These are phyloP conservation scores for Phrynocephalus vlangalii DNA, from an alignment of 2,797 vertebrate genomes.

Conservation along the genomic window DNA sequence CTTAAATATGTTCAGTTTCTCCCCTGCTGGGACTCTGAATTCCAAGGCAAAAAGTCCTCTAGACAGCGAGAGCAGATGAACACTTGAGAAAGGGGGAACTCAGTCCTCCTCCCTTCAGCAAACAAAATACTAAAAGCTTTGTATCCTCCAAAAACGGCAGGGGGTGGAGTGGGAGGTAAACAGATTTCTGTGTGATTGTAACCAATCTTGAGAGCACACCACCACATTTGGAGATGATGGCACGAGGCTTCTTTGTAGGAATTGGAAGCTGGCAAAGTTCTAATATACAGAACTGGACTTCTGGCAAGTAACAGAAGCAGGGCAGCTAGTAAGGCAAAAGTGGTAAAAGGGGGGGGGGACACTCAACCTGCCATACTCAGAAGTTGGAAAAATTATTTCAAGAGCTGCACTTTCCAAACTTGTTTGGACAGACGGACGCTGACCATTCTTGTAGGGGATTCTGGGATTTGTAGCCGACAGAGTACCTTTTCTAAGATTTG, in stretches of 20 bases:
- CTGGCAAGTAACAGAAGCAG: no score
- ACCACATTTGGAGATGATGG: background rate
- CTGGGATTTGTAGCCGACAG: no score
- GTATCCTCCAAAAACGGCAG: background rate
- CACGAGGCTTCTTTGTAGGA: background rate
- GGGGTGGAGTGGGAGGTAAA: background rate
- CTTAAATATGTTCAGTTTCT: background rate
- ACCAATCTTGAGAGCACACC: background rate
- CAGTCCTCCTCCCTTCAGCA: background rate
- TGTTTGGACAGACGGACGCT: no score
- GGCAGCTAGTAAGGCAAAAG: no score
- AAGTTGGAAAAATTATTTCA: no score
- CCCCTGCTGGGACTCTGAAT: background rate
- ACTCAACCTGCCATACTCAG: no score
- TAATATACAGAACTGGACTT: background rate
- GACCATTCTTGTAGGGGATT: no score
- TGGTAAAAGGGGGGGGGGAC: no score
- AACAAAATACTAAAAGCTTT: slow-evolving; percentile 6
- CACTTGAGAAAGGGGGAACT: background rate
- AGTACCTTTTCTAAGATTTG: no score
- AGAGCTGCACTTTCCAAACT: no score
- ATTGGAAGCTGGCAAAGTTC: background rate
- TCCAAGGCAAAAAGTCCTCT: slow-evolving; percentile 16
- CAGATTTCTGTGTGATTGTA: background rate
- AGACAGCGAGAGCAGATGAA: background rate